Evolutionary conservation across 2,113 vertebrate genomes (phyloP).

Genomic region (Tragelaphus buxtoni): DNA sequence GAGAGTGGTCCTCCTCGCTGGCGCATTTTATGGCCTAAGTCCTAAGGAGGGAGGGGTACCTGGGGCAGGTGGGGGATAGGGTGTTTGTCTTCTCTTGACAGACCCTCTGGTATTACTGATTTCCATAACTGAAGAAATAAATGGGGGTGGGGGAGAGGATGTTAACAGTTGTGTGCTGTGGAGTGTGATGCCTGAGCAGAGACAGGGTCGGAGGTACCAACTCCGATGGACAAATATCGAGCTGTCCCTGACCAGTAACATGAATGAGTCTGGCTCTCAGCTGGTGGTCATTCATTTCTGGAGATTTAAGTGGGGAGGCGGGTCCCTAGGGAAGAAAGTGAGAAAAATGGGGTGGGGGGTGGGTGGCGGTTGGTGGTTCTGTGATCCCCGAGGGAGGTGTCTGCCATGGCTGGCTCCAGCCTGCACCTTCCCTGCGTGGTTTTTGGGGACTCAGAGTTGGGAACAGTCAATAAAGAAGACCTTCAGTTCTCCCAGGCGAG

Average conservation of each 20-base stretch:
- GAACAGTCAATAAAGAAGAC: neutral
- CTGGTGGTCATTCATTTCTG: neutral
- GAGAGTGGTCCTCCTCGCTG: neutral
- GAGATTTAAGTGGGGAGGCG: neutral
- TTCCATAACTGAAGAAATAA: neutral
- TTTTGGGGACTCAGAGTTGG: neutral
- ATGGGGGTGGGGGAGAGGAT: neutral
- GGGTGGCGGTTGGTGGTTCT: neutral
- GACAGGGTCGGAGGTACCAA: neutral
- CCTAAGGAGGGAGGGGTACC: neutral
- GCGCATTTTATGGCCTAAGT: neutral
- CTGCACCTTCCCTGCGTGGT: neutral
- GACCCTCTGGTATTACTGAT: no score
- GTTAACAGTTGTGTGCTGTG: neutral
- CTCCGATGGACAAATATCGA: neutral
- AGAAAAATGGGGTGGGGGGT: accelerated
- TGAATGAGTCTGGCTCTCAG: neutral
- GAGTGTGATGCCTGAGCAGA: neutral
- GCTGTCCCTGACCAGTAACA: neutral
- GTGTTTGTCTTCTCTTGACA: neutral
- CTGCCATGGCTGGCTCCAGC: neutral
- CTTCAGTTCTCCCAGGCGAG: neutral
- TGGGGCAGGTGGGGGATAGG: no score
- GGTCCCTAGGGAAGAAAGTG: neutral
- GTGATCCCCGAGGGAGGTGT: neutral